Base-by-base conservation (phyloP, 2,888 invertebrate genomes). In the Sinopyrophorus schimmeli region DNA sequence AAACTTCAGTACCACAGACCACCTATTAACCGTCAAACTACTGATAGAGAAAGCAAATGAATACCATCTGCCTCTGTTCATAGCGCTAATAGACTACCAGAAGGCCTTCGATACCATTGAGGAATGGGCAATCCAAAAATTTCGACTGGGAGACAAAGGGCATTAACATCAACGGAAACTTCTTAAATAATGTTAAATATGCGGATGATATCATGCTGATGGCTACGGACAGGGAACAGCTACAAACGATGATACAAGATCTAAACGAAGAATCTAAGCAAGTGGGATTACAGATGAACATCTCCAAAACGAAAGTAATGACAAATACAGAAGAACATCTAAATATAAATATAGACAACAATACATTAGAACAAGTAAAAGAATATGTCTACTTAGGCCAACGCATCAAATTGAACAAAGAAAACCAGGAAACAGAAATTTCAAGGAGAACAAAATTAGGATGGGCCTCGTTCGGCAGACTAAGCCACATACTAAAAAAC, bases 231-330 rank as follows among this genome's bases (percentile, higher is more conserved):
- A n/a, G 7, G 12, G 14, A 14, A 12, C 14, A 28, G 12, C 10
- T 28, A 14, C 28, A 28, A 28, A 28, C 28, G 14, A 28, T 28
- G 28, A 28, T 28, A 5, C n/a, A 24, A 24, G 24, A 24, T n/a
- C 24, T 24, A n/a, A 24, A 24, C 9, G 3, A 3, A 3, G 9
- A 28, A 14, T 28, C 28, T 15, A 28, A 14, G n/a, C 28, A 9
- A 10, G 14, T 14, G 28, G 28, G 28, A 11, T 14, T 28, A n/a
- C 12, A 28, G 14, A 14, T 28, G 28, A 28, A 28, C 14, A 15
- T 11, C n/a, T 14, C 28, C n/a, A 28, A 28, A 28, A 28, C 14
- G 14, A 28, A 28, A 28, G 28, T 28, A 14, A 28, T 28, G 28
- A 28, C 28, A 11, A 28, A 28, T 14, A 28, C 26, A 26, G 26